Evolutionary conservation across 2,797 vertebrate species (phyloP).

Genomic region (Lophotriccus pileatus): DNA sequence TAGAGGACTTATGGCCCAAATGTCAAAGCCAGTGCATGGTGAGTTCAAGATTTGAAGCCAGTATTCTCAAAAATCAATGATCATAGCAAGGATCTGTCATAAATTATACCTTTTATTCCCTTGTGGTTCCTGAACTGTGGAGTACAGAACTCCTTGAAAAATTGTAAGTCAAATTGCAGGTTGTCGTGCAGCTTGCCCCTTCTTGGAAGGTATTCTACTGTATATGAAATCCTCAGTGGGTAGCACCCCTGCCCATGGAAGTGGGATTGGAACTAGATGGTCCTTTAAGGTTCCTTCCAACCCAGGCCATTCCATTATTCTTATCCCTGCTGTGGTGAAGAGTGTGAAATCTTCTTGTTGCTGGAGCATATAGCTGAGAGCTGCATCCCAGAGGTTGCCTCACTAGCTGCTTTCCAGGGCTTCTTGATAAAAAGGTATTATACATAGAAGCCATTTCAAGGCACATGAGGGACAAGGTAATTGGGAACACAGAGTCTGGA

Average conservation of each 20-base stretch:
- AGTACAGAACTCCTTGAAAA: not conserved
- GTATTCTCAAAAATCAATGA: not conserved
- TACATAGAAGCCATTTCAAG: not conserved
- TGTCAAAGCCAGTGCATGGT: not conserved
- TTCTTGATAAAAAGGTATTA: not conserved
- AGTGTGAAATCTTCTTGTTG: not conserved
- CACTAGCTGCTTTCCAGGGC: not conserved
- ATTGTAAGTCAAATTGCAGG: not conserved
- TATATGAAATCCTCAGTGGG: not conserved
- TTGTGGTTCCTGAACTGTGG: not conserved
- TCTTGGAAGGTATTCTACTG: not conserved
- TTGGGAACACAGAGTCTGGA: not conserved
- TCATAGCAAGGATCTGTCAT: not conserved
- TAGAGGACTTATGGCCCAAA: not conserved
- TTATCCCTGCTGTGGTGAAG: not conserved
- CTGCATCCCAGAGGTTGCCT: not conserved
- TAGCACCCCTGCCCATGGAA: not conserved
- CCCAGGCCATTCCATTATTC: not conserved
- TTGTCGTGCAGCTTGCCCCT: not conserved
- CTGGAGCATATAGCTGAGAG: not conserved
- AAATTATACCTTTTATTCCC: not conserved
- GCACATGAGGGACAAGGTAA: not conserved
- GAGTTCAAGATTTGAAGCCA: not conserved
- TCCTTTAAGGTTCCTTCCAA: not conserved
- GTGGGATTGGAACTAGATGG: not conserved